Conservation (phyloP, 2,797 vertebrate genomes). For the Apodemus agrarius region DNA sequence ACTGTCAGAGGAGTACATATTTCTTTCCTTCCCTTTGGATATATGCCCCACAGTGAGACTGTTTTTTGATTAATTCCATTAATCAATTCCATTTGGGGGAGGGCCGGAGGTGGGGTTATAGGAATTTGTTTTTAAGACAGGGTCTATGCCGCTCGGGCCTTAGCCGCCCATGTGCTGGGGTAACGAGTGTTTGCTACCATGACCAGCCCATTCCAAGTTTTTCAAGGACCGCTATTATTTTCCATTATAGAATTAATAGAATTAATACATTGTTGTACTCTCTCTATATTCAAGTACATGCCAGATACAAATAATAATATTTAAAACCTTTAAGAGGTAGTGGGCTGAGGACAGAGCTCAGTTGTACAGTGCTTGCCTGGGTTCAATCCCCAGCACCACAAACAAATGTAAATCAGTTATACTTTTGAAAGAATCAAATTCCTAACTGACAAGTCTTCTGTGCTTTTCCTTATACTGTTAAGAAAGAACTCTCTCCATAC, state of each 20-base stretch:
- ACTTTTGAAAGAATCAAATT: constrained; percentile 62
- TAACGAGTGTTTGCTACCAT: not conserved
- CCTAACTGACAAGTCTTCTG: constrained; percentile 3
- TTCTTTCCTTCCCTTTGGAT: not conserved
- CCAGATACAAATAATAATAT: not conserved
- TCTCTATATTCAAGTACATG: not conserved
- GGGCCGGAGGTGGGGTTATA: not conserved
- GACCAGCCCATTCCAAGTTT: not conserved
- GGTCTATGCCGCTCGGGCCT: not conserved
- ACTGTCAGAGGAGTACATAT: not conserved
- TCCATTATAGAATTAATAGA: not conserved
- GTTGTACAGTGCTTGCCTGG: not conserved
- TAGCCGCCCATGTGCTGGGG: not conserved
- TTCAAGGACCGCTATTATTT: not conserved
- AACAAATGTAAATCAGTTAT: not conserved
- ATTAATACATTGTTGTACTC: not conserved
- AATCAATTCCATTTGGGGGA: not conserved
- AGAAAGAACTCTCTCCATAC: constrained; percentile 21
- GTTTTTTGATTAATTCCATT: no score
- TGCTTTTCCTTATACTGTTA: constrained; percentile 31
- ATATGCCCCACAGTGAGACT: not conserved
- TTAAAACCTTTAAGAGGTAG: not conserved
- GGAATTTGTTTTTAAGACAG: not conserved
- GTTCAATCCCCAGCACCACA: not conserved
- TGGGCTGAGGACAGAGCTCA: not conserved